A percentile compares a stretch with the other conserved stretches of the same genome.
phyloP scores from a whole-genome alignment of 2,797 vertebrate genomes.

The Pseudocheirus occidentalis region DNA sequence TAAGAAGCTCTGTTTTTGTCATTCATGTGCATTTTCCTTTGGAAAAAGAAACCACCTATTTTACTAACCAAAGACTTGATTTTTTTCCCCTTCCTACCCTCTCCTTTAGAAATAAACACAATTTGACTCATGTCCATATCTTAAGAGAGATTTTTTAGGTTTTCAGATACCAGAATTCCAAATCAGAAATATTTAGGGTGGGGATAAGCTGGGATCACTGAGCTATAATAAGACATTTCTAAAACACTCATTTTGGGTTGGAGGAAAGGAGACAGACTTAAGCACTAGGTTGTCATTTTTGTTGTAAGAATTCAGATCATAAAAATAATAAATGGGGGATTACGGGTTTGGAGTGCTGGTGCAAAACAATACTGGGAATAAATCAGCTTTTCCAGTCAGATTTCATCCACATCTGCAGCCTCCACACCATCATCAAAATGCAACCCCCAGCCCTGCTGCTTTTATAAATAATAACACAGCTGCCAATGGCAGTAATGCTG shows the following conservation, averaged over 20 bases:
- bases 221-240: conserved; percentile 79
- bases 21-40: conserved; percentile 86
- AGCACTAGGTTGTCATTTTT: conserved; percentile 78
- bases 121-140: conserved; percentile 80
- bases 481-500: conserved; percentile 95
- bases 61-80: conserved; percentile 90
- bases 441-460: conserved; percentile 95
- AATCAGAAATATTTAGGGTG: conserved; percentile 80
- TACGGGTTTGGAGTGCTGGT: conserved; percentile 99
- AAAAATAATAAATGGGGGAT: conserved; percentile 98
- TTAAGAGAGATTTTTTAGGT: conserved; percentile 76
- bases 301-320: conserved; percentile 83
- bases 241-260: conserved; percentile 67
- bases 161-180: conserved; percentile 78
- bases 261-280: conserved; percentile 76
- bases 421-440: conserved; percentile 96
- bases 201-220: conserved; percentile 83
- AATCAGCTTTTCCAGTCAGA: conserved; percentile 98
- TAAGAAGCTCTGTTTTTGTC: conserved; percentile 83
- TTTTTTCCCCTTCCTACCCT: conserved; percentile 84
- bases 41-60: conserved; percentile 87
- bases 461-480: conserved; percentile 98
- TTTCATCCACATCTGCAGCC: conserved; percentile 99
- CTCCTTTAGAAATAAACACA: conserved; percentile 80
- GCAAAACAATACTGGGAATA: conserved; percentile 98